These are phyloP conservation scores for Tenthredo notha DNA, from an alignment of 2,888 invertebrate genomes.

Conservation along the genomic window DNA sequence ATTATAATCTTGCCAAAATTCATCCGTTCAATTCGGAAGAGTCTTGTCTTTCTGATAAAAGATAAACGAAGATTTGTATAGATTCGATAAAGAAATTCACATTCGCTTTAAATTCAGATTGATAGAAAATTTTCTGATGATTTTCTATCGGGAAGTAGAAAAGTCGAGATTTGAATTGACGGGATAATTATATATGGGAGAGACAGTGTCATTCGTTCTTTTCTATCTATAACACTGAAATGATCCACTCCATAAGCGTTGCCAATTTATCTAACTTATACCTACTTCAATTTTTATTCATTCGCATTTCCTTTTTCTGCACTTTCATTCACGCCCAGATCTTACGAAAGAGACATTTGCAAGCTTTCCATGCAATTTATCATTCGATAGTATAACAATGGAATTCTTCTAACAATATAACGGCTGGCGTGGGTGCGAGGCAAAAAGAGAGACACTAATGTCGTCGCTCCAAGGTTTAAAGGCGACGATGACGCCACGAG, in stretches of 20 bases:
- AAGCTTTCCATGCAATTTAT: conserved; percentile 43
- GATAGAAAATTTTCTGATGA: background rate
- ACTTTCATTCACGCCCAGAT: background rate
- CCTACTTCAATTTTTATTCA: conserved; percentile 25
- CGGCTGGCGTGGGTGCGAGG: background rate
- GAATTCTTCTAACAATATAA: conserved; percentile 36
- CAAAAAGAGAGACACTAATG: background rate
- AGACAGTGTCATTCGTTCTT: background rate
- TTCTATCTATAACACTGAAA: background rate
- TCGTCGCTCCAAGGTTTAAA: conserved; percentile 1
- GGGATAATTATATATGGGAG: background rate
- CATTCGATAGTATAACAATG: conserved; percentile 33
- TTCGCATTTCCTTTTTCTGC: background rate
- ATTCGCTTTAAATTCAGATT: background rate
- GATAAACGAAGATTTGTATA: background rate
- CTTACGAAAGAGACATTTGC: conserved; percentile 13
- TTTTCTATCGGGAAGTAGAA: background rate
- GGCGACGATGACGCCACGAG: background rate
- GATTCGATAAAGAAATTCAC: background rate
- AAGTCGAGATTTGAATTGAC: background rate
- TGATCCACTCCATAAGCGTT: background rate
- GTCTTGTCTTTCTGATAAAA: background rate
- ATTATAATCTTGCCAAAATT: background rate
- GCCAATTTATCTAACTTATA: background rate
- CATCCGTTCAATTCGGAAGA: background rate